Percentiles rank a stretch among this genome's conserved stretches.
These are phyloP conservation scores for Leucopsar rothschildi DNA, from an alignment of 2,113 vertebrate genomes.

Conservation along the genomic window DNA sequence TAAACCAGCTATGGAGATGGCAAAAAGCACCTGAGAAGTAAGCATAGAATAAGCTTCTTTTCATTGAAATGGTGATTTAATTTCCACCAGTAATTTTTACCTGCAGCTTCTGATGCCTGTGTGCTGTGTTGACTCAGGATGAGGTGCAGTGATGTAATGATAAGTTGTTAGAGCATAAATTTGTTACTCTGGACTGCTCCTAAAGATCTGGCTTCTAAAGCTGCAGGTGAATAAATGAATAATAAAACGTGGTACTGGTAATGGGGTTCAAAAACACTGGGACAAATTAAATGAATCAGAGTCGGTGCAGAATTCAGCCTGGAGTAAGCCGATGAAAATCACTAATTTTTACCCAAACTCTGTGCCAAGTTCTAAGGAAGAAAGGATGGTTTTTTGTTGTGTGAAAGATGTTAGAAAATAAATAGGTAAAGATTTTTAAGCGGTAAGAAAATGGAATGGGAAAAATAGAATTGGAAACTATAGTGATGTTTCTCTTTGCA, in stretches of 20 bases:
- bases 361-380: neutral
- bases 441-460: neutral
- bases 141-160: neutral
- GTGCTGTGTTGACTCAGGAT: neutral
- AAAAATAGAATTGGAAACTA: neutral
- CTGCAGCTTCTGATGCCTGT: neutral
- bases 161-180: neutral
- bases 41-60: neutral
- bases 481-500: neutral
- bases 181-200: neutral
- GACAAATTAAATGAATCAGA: neutral
- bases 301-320: neutral
- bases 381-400: neutral
- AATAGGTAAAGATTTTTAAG: neutral
- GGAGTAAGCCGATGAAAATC: neutral
- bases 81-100: neutral
- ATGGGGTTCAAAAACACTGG: neutral
- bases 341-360: neutral
- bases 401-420: neutral
- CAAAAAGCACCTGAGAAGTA: neutral
- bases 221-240: neutral
- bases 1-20: neutral
- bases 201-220: neutral
- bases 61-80: neutral
- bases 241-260: neutral